Evolutionary conservation across 2,113 vertebrate genomes (phyloP).

Genomic region (Seriola dumerili): DNA sequence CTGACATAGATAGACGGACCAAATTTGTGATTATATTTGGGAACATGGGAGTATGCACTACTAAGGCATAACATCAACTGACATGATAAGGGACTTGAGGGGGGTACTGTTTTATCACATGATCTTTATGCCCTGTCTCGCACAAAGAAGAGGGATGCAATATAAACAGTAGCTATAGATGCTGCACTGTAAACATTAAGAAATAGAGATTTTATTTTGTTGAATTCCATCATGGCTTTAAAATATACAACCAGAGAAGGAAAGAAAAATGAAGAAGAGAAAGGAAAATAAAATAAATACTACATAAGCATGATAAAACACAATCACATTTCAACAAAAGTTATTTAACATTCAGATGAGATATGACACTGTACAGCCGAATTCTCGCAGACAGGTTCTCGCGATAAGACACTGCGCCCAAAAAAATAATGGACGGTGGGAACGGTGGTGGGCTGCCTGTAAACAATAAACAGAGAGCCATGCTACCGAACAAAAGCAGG

Average conservation of each 20-base stretch:
- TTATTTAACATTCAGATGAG: not conserved
- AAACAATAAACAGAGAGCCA: constrained; percentile 91
- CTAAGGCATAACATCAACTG: not conserved
- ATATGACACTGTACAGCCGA: not conserved
- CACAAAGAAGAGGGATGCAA: too few relatives aligned
- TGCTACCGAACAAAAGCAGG: constrained; percentile 85
- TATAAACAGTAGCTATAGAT: too few relatives aligned
- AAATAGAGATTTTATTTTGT: too few relatives aligned
- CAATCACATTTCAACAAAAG: not conserved
- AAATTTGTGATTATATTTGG: not conserved
- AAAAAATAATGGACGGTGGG: constrained; percentile 87
- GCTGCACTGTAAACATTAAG: too few relatives aligned
- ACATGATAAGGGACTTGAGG: too few relatives aligned
- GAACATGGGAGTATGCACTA: not conserved
- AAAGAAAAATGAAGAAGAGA: not conserved
- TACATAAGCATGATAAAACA: too few relatives aligned
- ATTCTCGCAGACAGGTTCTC: constrained; percentile 38
- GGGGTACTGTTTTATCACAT: too few relatives aligned
- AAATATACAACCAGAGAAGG: not conserved
- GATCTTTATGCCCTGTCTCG: too few relatives aligned
- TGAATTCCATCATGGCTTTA: too few relatives aligned
- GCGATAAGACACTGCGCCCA: constrained; percentile 62
- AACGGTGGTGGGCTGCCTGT: constrained; percentile 80
- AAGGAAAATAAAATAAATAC: too few relatives aligned
- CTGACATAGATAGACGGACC: not conserved